phyloP scores from a whole-genome alignment of 2,113 vertebrate genomes.

The Clupea harengus region DNA sequence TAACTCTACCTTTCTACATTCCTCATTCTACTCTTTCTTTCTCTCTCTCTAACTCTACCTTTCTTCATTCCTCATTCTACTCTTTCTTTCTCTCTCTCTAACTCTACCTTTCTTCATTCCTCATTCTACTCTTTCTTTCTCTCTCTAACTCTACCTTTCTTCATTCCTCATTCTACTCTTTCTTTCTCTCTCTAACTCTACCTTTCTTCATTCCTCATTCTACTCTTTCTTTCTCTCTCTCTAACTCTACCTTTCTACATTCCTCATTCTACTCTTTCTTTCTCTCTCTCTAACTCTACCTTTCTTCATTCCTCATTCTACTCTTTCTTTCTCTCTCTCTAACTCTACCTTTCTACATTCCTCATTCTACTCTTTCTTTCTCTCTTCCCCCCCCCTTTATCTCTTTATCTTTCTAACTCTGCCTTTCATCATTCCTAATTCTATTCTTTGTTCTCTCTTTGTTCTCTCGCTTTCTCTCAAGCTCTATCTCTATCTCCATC shows the following conservation, averaged over 20 bases:
- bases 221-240: no score
- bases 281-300: no score
- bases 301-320: not conserved
- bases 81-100: not conserved
- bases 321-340: not conserved
- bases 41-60: not conserved
- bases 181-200: no score
- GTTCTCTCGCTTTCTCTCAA: not conserved
- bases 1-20: no score
- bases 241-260: no score
- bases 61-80: not conserved
- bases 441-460: not conserved
- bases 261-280: no score
- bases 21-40: not conserved
- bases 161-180: no score
- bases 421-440: not conserved
- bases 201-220: no score
- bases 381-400: not conserved
- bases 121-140: no score
- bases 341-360: no score
- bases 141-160: no score
- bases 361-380: not conserved
- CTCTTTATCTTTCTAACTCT: not conserved
- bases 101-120: no score
- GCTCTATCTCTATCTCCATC: not conserved